phyloP scores from a whole-genome alignment of 1,140 invertebrate species.

The Stenopsyche tienmushanensis region DNA sequence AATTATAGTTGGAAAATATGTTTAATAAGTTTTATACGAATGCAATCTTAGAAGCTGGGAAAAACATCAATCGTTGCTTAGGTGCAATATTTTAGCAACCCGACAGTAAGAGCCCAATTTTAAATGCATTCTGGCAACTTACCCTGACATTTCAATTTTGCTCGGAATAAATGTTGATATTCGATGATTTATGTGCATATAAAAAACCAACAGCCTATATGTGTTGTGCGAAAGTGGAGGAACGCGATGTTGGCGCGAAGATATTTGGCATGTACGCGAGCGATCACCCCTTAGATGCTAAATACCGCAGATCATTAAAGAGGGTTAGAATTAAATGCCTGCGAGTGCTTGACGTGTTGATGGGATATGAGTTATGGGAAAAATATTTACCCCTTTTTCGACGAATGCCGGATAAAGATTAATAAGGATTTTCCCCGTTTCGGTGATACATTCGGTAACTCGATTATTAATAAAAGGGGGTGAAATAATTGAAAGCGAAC shows the following conservation, averaged over 20 bases:
- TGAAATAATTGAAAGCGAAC: too few relatives aligned
- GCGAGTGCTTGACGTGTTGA: constrained; percentile 37
- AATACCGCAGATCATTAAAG: constrained; percentile 41
- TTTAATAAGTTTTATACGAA: too few relatives aligned
- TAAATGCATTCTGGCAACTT: background rate
- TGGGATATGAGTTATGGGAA: constrained; percentile 40
- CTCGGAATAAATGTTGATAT: background rate
- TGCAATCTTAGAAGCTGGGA: too few relatives aligned
- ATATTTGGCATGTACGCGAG: constrained; percentile 16
- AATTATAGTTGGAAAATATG: too few relatives aligned
- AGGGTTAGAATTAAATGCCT: constrained; percentile 37
- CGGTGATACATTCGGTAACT: too few relatives aligned
- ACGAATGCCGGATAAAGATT: too few relatives aligned
- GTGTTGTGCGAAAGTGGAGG: background rate
- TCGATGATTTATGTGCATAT: background rate
- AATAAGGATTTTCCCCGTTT: too few relatives aligned
- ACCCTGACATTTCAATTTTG: background rate
- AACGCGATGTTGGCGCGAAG: constrained; percentile 17
- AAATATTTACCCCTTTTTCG: constrained; percentile 39
- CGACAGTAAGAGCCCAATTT: background rate
- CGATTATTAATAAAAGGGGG: too few relatives aligned
- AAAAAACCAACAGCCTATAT: background rate
- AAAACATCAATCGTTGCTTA: too few relatives aligned
- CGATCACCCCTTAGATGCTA: constrained; percentile 16
- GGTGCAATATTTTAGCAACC: too few relatives aligned